Percentiles rank a stretch among this genome's conserved stretches.
phyloP scores from a whole-genome alignment of 2,797 vertebrate species.

The Onychomys leucogaster region DNA sequence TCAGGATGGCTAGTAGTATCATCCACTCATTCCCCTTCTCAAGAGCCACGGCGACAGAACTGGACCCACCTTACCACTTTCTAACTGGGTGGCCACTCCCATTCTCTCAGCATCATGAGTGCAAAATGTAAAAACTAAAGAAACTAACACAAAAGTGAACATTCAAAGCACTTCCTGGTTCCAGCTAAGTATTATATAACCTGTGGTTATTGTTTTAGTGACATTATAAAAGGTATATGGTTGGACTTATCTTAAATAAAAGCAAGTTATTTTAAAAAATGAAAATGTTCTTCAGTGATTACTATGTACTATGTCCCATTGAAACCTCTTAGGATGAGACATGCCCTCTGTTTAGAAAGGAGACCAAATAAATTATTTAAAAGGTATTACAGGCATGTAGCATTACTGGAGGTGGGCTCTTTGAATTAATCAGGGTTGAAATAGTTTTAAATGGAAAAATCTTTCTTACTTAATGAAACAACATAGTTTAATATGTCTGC shows the following conservation, averaged over 20 bases:
- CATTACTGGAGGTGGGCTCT: neutral
- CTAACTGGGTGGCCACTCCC: neutral
- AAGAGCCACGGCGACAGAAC: neutral
- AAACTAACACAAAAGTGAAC: neutral
- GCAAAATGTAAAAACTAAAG: neutral
- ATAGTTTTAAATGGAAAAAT: slow-evolving; percentile 58
- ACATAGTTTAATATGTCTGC: neutral
- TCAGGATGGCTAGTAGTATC: neutral
- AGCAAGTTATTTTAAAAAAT: slow-evolving; percentile 7
- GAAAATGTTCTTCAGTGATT: slow-evolving; percentile 50
- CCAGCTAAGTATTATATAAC: neutral
- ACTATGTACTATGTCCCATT: neutral
- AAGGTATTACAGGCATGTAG: slow-evolving; percentile 36
- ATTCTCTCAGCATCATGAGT: neutral
- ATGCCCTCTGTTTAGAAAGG: slow-evolving; percentile 11
- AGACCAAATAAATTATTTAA: slow-evolving; percentile 37
- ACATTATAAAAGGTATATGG: neutral
- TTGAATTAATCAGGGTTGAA: slow-evolving; percentile 64
- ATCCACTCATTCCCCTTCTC: neutral
- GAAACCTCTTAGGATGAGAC: neutral
- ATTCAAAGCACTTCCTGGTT: slow-evolving; percentile 26
- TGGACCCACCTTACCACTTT: neutral
- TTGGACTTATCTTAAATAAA: slow-evolving; percentile 33
- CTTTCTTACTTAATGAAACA: slow-evolving; percentile 60
- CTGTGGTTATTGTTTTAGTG: neutral